Conservation (phyloP, 2,888 invertebrate species). For the Cosmopolites sordidus region DNA sequence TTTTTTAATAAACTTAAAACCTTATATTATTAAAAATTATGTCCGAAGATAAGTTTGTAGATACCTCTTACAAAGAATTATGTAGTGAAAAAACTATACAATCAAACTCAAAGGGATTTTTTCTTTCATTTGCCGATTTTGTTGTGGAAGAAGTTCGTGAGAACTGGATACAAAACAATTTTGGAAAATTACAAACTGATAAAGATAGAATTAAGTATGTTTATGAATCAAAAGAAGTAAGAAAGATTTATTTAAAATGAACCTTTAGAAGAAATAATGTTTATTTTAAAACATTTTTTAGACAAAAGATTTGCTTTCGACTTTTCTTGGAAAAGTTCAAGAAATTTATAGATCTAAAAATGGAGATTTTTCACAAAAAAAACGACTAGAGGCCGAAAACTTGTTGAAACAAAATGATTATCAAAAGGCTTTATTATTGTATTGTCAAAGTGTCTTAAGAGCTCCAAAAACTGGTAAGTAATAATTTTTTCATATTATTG, state of each 20-base stretch:
- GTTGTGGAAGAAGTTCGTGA: constrained; percentile 54
- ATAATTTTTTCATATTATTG: no score
- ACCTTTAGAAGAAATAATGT: neutral
- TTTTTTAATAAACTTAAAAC: no score
- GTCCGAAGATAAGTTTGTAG: constrained; percentile 8
- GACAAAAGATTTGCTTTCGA: constrained; percentile 18
- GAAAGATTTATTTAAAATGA: constrained; percentile 8
- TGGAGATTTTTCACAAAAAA: constrained; percentile 56
- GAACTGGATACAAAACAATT: constrained; percentile 58
- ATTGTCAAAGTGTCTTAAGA: constrained; percentile 69
- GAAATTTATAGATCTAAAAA: constrained; percentile 66
- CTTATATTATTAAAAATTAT: neutral
- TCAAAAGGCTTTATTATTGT: constrained; percentile 58
- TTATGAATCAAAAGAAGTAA: constrained; percentile 53
- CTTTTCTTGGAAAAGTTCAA: constrained; percentile 57
- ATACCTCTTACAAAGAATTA: constrained; percentile 53
- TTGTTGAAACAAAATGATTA: constrained; percentile 54
- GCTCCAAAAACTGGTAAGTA: constrained; percentile 61
- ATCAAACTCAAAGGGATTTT: constrained; percentile 71
- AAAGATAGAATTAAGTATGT: constrained; percentile 56
- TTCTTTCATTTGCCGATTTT: constrained; percentile 61
- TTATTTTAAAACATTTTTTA: constrained; percentile 4
- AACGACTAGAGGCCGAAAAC: constrained; percentile 60
- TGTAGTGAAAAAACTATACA: constrained; percentile 75
- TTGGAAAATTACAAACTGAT: constrained; percentile 58